Base-by-base conservation (phyloP, 2,888 invertebrate genomes). In the Fragum sueziense region DNA sequence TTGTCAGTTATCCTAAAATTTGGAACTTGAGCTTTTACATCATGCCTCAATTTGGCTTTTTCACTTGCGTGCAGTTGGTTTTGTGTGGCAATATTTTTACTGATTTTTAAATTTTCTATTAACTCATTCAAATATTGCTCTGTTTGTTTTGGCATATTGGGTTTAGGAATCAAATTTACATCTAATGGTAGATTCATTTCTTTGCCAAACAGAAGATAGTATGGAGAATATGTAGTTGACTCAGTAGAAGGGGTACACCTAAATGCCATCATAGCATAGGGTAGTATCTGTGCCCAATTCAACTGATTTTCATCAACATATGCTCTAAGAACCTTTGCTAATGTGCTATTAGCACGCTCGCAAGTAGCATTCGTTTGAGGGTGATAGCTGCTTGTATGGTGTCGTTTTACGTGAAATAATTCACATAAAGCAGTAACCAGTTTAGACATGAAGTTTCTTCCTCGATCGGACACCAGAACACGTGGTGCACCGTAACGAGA, bases 371-470 rank as follows among this genome's bases (percentile, higher is more conserved):
- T 84, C 2, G 82, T 77, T 67, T 82, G 76, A 9, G 82, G 79
- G 37, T 84, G 79, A 31, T 80, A 84, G 41, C 59, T 52, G 25
- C 74, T 76, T 20, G 85, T 83, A 57, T 75, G 61, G 34, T 70
- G 37, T n/a, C 75, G 29, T 52, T 47, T 83, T 14, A 85, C 68
- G 34, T 85, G 59, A 57, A 85, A 79, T 17, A 81, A 20, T 65
- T 83, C 79, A 76, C 76, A 82, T 14, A 84, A 27, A 29, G 79
- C 83, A 59, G 33, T 62, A 4, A 82, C 70, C 34, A 80, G 57
- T 51, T 85, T 84, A 0, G 81, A 84, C 81, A 82, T 84, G 59
- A 85, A 85, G 20, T 82, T 76, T 61, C 37, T 29, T 1, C 81
- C 33, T 59, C 79, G 41, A 20, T 79, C 79, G 2, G 71, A 72